Conservation (phyloP, 2,888 invertebrate species). For the Drosophila aldrichi region DNA sequence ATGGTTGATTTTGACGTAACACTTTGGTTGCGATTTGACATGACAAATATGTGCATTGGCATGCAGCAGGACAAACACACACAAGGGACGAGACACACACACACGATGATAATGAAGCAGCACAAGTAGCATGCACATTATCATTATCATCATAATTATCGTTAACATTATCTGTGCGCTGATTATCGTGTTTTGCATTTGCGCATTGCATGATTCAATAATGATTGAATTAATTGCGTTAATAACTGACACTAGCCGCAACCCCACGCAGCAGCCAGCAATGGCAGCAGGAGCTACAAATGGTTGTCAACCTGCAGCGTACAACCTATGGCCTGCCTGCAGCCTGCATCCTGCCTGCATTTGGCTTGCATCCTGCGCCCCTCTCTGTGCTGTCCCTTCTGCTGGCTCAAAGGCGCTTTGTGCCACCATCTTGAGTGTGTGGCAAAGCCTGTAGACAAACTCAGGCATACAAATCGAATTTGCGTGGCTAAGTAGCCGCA, state of each 20-base stretch:
- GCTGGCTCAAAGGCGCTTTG: conserved; percentile 62
- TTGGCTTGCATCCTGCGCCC: conserved; percentile 3
- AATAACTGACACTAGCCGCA: conserved; percentile 84
- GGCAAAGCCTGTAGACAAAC: conserved; percentile 70
- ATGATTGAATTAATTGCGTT: conserved; percentile 86
- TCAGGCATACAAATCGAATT: conserved; percentile 71
- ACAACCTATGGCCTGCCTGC: conserved; percentile 7
- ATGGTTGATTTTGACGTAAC: conserved; percentile 79
- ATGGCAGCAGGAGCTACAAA: conserved; percentile 8
- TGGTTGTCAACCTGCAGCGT: conserved; percentile 32
- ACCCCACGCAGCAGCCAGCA: conserved; percentile 14
- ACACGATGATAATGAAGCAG: conserved; percentile 21
- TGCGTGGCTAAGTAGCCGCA: conserved; percentile 77
- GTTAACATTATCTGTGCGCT: conserved; percentile 41
- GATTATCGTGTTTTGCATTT: conserved; percentile 75
- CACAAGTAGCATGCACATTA: conserved; percentile 13
- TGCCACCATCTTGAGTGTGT: conserved; percentile 72
- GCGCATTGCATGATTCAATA: conserved; percentile 84
- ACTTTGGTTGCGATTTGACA: conserved; percentile 82
- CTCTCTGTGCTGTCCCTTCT: conserved; percentile 3
- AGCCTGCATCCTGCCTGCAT: conserved; percentile 9
- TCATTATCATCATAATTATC: conserved; percentile 25
- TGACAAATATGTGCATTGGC: conserved; percentile 81
- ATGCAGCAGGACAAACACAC: conserved; percentile 68
- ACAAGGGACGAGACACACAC: conserved; percentile 32